Evolutionary conservation across 2,113 vertebrate genomes (phyloP).

Genomic region (Tretioscincus oriximinensis): DNA sequence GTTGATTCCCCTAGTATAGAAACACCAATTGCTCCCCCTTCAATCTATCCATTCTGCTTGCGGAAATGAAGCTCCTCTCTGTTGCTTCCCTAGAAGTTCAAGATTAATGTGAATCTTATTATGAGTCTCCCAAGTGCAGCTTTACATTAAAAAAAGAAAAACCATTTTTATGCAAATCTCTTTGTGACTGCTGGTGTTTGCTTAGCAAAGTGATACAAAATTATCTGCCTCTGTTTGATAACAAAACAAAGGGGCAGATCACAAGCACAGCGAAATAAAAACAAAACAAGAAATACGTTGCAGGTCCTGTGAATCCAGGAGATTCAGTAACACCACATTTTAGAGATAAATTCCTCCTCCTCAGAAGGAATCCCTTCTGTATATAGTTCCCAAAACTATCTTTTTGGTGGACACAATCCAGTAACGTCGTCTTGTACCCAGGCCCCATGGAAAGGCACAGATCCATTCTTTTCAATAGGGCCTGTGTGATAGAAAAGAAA

Average conservation of each 20-base stretch:
- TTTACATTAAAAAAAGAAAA: neutral
- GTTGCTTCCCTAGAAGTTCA: no score
- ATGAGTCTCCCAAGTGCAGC: no score
- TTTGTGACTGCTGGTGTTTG: neutral
- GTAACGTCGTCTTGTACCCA: neutral
- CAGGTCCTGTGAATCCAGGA: slow-evolving; percentile 30
- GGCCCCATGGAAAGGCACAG: neutral
- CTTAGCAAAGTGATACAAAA: slow-evolving; percentile 31
- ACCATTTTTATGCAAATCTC: neutral
- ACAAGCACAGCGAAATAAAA: slow-evolving; percentile 20
- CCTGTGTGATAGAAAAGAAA: neutral
- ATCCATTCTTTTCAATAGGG: neutral
- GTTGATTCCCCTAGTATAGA: neutral
- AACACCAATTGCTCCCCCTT: neutral
- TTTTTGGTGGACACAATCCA: slow-evolving; percentile 5
- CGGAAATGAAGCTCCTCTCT: neutral
- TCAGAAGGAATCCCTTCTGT: neutral
- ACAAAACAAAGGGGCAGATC: neutral
- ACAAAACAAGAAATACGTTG: neutral
- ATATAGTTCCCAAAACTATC: slow-evolving; percentile 34
- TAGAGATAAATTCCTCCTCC: slow-evolving; percentile 34
- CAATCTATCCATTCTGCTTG: no score
- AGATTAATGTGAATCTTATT: neutral
- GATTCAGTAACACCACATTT: slow-evolving; percentile 41
- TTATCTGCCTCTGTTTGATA: slow-evolving; percentile 32